A percentile compares a stretch with the other conserved stretches of the same genome.
Evolutionary conservation across 2,888 invertebrate species (phyloP).

Genomic region (Dastarcus helophoroides): DNA sequence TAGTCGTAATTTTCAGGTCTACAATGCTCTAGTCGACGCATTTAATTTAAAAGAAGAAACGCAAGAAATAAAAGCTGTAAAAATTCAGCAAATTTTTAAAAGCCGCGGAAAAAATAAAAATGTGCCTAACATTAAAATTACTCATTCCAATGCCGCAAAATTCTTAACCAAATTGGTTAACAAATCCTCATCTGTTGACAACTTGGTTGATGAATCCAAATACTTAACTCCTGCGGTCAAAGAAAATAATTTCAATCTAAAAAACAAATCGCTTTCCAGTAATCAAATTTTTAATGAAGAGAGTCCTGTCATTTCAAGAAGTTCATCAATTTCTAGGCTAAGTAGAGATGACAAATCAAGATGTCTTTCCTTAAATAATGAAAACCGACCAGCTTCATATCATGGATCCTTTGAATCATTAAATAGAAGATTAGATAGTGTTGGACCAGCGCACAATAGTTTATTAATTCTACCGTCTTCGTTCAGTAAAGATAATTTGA

Average conservation of each 20-base stretch:
- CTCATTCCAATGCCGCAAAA: conserved; percentile 36
- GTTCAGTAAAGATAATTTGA: conserved; percentile 12
- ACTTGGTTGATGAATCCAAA: conserved; percentile 30
- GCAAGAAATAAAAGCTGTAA: conserved; percentile 25
- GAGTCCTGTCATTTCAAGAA: conserved; percentile 25
- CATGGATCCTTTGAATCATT: conserved; percentile 31
- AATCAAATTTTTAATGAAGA: conserved; percentile 36
- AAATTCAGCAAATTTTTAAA: conserved; percentile 41
- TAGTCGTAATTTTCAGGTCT: conserved; percentile 29
- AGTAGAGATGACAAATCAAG: conserved; percentile 17
- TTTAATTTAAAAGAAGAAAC: conserved; percentile 38
- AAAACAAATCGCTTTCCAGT: conserved; percentile 37
- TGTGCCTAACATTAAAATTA: conserved; percentile 32
- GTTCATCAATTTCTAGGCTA: conserved; percentile 22
- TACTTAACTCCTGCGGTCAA: conserved; percentile 13
- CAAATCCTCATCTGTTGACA: conserved; percentile 41
- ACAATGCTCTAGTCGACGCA: conserved; percentile 39
- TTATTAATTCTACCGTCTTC: conserved; percentile 8
- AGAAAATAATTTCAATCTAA: conserved; percentile 21
- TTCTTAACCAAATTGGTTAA: conserved; percentile 39
- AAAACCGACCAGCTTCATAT: conserved; percentile 23
- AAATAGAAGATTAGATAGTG: conserved; percentile 13
- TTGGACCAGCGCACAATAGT: conserved; percentile 7
- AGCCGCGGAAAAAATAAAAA: conserved; percentile 28
- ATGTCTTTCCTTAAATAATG: conserved; percentile 15